Conservation (phyloP, 64 coral and sea anemone species). For the Pocillopora verrucosa region DNA sequence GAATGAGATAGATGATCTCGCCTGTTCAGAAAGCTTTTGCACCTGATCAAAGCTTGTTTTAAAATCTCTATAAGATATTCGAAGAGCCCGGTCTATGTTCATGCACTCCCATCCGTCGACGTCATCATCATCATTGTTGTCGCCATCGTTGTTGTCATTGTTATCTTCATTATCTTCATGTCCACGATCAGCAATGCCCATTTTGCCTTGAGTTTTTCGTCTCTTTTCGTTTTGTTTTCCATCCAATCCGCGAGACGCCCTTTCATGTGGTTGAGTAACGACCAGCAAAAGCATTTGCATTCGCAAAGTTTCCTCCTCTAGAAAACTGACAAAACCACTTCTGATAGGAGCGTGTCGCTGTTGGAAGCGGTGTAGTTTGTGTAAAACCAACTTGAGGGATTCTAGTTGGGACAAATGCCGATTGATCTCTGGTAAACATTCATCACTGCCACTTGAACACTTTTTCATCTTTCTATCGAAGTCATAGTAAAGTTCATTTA, state of each 20-base stretch:
- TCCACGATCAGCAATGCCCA: too few relatives aligned
- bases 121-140: too few relatives aligned
- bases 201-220: not conserved
- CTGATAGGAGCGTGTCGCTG: not conserved
- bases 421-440: too few relatives aligned
- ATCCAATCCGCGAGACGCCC: not conserved
- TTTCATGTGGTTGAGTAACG: not conserved
- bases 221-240: not conserved
- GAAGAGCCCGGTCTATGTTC: too few relatives aligned
- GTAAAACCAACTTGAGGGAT: not conserved
- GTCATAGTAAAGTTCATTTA: too few relatives aligned
- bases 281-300: not conserved
- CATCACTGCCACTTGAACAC: too few relatives aligned
- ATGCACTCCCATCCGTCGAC: too few relatives aligned
- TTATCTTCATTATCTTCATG: too few relatives aligned
- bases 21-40: not conserved
- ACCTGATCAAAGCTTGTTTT: not conserved
- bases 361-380: not conserved
- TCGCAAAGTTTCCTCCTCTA: not conserved
- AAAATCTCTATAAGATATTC: too few relatives aligned
- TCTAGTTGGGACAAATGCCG: not conserved
- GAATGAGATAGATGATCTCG: not conserved
- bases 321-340: not conserved
- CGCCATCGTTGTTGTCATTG: too few relatives aligned
- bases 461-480: too few relatives aligned